Percentiles rank a stretch among this genome's conserved stretches.
phyloP scores from a whole-genome alignment of 2,888 invertebrate species.

The Alcis repandata region DNA sequence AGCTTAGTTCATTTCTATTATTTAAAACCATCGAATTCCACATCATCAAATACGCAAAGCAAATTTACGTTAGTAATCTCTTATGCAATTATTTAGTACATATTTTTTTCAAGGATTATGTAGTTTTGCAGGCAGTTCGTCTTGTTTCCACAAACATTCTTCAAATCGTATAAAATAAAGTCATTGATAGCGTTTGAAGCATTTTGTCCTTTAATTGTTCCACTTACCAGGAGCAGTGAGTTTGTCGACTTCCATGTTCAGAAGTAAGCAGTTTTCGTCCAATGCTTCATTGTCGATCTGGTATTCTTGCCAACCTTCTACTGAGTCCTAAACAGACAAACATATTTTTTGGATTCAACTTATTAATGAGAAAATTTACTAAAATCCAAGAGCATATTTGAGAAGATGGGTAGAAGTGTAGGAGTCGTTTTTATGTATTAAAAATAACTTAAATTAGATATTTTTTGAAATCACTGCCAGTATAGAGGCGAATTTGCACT shows the following conservation, averaged over 20 bases:
- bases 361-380: too few species aligned
- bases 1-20: background rate
- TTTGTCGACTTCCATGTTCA: conserved; percentile 80
- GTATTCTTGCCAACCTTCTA: conserved; percentile 81
- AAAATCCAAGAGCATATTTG: too few species aligned
- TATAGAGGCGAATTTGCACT: conserved; percentile 39
- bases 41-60: background rate
- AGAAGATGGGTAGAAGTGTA: background rate
- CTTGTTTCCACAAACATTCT: background rate
- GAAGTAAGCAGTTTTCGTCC: conserved; percentile 80
- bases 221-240: conserved; percentile 70
- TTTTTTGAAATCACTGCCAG: too few species aligned
- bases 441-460: background rate
- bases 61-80: background rate
- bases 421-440: background rate
- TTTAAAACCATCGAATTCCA: background rate
- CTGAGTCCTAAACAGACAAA: conserved; percentile 68
- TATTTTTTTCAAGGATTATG: background rate
- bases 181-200: background rate
- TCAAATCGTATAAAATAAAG: background rate
- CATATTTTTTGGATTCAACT: background rate
- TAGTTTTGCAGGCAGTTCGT: background rate
- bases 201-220: background rate
- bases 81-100: background rate
- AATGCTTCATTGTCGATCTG: conserved; percentile 75